phyloP scores from a whole-genome alignment of 2,888 invertebrate genomes.

The Lampropteryx suffumata region DNA sequence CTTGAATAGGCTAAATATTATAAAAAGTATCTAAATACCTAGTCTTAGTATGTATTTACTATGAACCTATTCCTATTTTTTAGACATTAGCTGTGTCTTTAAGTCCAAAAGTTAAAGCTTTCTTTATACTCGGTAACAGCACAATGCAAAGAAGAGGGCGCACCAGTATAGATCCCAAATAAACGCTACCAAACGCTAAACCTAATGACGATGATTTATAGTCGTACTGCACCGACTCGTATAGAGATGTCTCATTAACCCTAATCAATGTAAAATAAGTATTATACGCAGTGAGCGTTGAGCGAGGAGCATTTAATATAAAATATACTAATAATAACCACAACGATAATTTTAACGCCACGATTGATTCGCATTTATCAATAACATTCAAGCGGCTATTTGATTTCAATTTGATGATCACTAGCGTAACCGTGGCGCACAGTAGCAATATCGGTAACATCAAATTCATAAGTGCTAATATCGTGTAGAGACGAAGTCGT shows the following conservation, averaged over 20 bases:
- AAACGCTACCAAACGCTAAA: constrained; percentile 55
- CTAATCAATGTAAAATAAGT: constrained; percentile 51
- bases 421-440: constrained; percentile 50
- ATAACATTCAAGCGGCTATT: constrained; percentile 44
- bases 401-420: constrained; percentile 58
- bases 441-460: constrained; percentile 65
- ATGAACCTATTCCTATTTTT: background rate
- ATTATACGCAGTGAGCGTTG: constrained; percentile 54
- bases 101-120: constrained; percentile 53
- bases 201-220: constrained; percentile 46
- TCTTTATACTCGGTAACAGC: constrained; percentile 50
- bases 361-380: constrained; percentile 52
- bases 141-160: constrained; percentile 47
- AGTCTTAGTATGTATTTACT: too few relatives aligned
- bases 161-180: constrained; percentile 51
- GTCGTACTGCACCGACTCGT: constrained; percentile 42
- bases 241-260: constrained; percentile 44
- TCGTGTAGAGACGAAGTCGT: constrained; percentile 65
- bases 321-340: constrained; percentile 61
- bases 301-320: constrained; percentile 64
- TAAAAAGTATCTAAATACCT: too few relatives aligned
- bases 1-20: too few relatives aligned
- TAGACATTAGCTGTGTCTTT: constrained; percentile 44
- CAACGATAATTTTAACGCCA: constrained; percentile 66
- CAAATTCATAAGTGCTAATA: constrained; percentile 68